Evolutionary conservation across 2,113 vertebrate species (phyloP).

Genomic region (Gyps fulvus): DNA sequence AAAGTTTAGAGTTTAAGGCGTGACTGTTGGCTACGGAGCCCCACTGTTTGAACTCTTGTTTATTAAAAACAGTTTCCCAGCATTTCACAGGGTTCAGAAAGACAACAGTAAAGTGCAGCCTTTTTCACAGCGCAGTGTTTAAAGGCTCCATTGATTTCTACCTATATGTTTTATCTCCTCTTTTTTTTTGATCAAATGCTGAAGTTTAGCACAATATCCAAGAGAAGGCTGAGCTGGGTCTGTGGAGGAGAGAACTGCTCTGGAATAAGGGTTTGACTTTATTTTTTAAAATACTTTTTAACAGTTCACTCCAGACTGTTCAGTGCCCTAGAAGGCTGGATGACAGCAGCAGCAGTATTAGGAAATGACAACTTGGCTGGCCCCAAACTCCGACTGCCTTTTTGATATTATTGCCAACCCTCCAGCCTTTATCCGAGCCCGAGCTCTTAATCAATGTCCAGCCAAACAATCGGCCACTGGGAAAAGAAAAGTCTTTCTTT

Average conservation of each 20-base stretch:
- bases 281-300: background rate
- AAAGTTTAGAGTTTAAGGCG: slow-evolving; percentile 85
- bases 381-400: background rate
- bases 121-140: slow-evolving; percentile 48
- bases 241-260: background rate
- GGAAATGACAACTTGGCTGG: slow-evolving; percentile 45
- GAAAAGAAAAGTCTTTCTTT: background rate
- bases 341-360: slow-evolving; percentile 11
- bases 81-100: slow-evolving; percentile 71
- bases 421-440: background rate
- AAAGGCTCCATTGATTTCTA: slow-evolving; percentile 70
- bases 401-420: background rate
- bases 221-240: background rate
- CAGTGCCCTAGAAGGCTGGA: background rate
- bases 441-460: background rate
- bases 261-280: background rate
- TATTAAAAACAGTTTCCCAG: slow-evolving; percentile 82
- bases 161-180: slow-evolving; percentile 41
- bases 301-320: background rate
- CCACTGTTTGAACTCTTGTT: slow-evolving; percentile 81
- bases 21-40: slow-evolving; percentile 76
- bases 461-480: background rate
- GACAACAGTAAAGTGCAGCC: slow-evolving; percentile 67
- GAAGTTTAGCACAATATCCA: slow-evolving; percentile 25
- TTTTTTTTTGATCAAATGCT: background rate